Evolutionary conservation across 2,113 vertebrate genomes (phyloP), one percentile per base, ranked within the genome.

Genomic region (Pungitius pungitius): DNA sequence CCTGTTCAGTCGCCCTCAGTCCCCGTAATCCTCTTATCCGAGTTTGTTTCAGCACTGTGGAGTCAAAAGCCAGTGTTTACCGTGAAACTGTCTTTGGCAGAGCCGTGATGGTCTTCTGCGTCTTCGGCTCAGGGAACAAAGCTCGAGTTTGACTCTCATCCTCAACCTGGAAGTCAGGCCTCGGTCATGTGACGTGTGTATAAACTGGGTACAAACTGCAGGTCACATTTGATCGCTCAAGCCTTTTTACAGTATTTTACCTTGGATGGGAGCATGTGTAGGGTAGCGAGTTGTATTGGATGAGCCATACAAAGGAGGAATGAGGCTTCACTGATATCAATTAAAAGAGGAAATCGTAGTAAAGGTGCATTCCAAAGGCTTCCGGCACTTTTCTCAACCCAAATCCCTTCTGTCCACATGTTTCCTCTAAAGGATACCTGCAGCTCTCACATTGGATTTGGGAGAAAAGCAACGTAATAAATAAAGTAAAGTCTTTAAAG

Each of bases 11-110:
- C 60, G 37, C 65, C 73, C 78, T 65, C 74, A 40, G 76, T 79
- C 80, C n/a, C 76, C 42, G 14, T 87, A 90, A 90, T 89, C 88
- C 87, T 84, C 90, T 89, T 89, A 87, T 88, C 85, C 1, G 30
- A 88, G 74, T 80, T 84, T 76, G 83, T 85, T 88, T 84, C 78
- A 66, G 63, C 63, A 55, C 42, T 57, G 71, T 73, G 58, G 76
- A 84, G 74, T 70, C 64, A 74, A 58, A 78, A 78, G 74, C 35
- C 6, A 35, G 52, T 76, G 77, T 84, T 83, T 77, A 68, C 73
- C 67, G 60, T 39, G 51, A 85, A 69, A 69, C 40, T 35, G 40
- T 69, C 81, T 57, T 8, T 20, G 63, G 75, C 68, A 37, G 74
- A 74, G 62, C 65, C 9, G 18, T 59, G 77, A 73, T 33, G 67